Conservation (phyloP, 2,113 vertebrate species). For the Crotalus viridis region DNA sequence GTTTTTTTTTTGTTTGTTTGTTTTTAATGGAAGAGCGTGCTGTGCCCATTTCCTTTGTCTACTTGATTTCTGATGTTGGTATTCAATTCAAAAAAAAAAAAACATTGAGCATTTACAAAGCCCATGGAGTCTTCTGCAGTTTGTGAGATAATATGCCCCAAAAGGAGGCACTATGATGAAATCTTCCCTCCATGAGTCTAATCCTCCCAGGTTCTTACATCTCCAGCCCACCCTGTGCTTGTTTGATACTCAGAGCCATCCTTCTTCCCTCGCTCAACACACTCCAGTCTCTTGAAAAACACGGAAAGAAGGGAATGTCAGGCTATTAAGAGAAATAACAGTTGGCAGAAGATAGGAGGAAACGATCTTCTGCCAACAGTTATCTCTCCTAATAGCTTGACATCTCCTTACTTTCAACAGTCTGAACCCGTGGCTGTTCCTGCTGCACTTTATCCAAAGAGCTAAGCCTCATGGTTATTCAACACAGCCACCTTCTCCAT, state of each 20-base stretch:
- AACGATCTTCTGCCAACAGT: not conserved
- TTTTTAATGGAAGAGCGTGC: not conserved
- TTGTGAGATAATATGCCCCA: not conserved
- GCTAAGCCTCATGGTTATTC: not conserved
- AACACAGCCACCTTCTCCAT: not conserved
- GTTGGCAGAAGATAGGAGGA: not conserved
- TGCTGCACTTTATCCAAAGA: not conserved
- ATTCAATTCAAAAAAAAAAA: not conserved
- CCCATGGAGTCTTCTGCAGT: not conserved
- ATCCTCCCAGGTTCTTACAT: not conserved
- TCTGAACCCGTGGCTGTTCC: not conserved
- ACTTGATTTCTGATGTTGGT: not conserved
- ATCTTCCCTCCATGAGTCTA: not conserved
- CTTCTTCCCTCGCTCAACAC: not conserved
- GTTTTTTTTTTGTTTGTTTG: too few relatives aligned
- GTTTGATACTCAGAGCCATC: too few relatives aligned
- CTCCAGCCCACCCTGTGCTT: not conserved
- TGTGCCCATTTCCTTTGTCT: not conserved
- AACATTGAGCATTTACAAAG: not conserved
- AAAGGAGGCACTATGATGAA: not conserved
- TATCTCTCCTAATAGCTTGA: not conserved
- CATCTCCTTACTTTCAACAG: not conserved
- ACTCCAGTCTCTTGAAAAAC: not conserved
- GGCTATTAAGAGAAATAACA: not conserved
- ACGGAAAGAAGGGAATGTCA: not conserved